Evolutionary conservation across 1,140 invertebrate species (phyloP), one percentile per base, ranked within the genome.

Genomic region (Pygmarrhopalites habei): DNA sequence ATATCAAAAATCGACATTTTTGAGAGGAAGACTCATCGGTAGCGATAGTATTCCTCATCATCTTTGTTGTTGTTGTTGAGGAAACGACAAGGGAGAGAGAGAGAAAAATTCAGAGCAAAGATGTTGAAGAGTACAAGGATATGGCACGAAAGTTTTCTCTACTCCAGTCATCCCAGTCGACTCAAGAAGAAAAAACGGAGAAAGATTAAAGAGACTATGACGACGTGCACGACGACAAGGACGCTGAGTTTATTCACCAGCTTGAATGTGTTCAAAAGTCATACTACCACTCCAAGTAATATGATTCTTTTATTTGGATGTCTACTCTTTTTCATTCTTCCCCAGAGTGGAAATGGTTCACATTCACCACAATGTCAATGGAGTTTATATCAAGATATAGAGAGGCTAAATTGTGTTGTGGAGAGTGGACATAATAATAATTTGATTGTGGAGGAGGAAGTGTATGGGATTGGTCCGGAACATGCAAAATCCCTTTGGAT

Each of bases 401-500:
- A 70, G 43, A 52, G 66, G n/a, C 58, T 71, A 29, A 64, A 60
- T 49, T 71, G 69, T 60, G 35, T 60, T 19, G 69, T 71, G 4
- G 61, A 64, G 12, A 23, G 64, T 30, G 66, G 66, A 49, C n/a
- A n/a, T n/a, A 66, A 69, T 28, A 71, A 59, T 56, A 44, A 64
- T 4, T 66, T 71, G 23, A 67, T 71, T n/a, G 66, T 66, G 32
- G 69, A 71, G 47, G 69, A 71, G 41, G 58, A 66, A 56, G 69
- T 71, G 12, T 52, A 63, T 49, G 69, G 69, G 14, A 66, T 68
- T 30, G 69, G 69, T 4, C 69, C 69, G 30, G 69, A 71, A 53
- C 57, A 64, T 56, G 69, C 69, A 53, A 71, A 71, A 49, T 71
- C 69, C 30, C 59, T 71, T 5, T 68, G 66, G 69, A 65, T 71